Percentiles rank a stretch among this genome's conserved stretches.
Evolutionary conservation across 2,888 invertebrate genomes (phyloP).

Genomic region (Micoletzkya japonica): DNA sequence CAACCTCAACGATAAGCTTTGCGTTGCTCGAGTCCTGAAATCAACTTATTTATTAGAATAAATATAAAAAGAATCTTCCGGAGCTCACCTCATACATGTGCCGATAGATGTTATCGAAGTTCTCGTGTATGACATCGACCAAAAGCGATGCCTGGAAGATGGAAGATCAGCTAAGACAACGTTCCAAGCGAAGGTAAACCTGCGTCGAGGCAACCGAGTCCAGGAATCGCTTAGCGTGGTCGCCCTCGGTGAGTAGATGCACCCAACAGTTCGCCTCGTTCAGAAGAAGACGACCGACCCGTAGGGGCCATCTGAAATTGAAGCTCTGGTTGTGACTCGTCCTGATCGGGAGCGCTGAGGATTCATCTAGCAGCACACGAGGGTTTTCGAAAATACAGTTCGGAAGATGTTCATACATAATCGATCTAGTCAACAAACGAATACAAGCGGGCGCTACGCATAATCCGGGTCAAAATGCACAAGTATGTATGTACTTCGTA

Average conservation of each 20-base stretch:
- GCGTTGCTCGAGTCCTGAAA: slow-evolving; percentile 20
- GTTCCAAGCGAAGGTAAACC: background rate
- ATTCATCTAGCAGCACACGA: too few species aligned
- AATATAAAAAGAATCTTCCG: background rate
- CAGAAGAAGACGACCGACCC: slow-evolving; percentile 42
- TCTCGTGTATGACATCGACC: slow-evolving; percentile 39
- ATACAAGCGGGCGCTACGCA: too few species aligned
- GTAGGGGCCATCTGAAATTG: slow-evolving; percentile 42
- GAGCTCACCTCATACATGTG: slow-evolving; percentile 19
- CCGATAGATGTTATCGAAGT: slow-evolving; percentile 32
- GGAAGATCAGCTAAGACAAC: background rate
- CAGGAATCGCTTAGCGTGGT: slow-evolving; percentile 35
- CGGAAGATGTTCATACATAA: too few species aligned
- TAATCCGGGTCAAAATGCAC: too few species aligned
- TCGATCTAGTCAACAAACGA: too few species aligned
- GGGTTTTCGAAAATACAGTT: background rate
- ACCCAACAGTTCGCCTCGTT: slow-evolving; percentile 45
- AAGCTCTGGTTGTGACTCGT: too few species aligned
- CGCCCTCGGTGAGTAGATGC: slow-evolving; percentile 34
- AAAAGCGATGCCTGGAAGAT: slow-evolving; percentile 28
- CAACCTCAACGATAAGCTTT: slow-evolving; percentile 7
- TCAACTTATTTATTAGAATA: background rate
- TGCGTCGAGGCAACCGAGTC: slow-evolving; percentile 42
- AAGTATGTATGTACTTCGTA: too few species aligned
- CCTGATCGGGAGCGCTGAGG: too few species aligned